Conservation (phyloP, 2,113 vertebrate genomes). For the Psettodes erumei region DNA sequence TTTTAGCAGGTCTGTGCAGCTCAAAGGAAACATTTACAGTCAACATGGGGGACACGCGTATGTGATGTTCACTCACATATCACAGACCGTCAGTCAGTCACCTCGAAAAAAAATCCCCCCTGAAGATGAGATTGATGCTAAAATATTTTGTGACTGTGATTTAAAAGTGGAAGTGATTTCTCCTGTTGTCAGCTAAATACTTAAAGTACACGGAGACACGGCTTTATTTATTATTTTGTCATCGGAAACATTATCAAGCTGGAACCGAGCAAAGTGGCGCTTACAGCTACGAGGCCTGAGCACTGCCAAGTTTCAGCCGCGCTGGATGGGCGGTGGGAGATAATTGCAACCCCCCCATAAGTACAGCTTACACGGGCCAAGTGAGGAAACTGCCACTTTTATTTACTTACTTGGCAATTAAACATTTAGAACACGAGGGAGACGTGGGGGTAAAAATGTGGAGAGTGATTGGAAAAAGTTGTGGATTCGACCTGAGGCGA, state of each 20-base stretch:
- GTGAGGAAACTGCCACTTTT: slow-evolving; percentile 47
- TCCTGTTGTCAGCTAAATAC: not conserved
- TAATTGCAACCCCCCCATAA: slow-evolving; percentile 27
- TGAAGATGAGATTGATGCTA: too few species aligned
- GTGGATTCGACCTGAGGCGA: not conserved
- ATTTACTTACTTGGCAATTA: slow-evolving; percentile 26
- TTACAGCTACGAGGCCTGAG: not conserved
- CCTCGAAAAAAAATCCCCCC: too few species aligned
- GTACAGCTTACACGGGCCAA: slow-evolving; percentile 33
- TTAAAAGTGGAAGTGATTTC: not conserved
- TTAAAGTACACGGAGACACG: too few species aligned
- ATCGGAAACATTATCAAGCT: not conserved
- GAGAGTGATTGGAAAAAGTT: not conserved
- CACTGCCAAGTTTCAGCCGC: slow-evolving; percentile 23
- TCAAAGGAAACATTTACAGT: too few species aligned
- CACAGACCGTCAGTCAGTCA: too few species aligned
- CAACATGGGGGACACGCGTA: not conserved
- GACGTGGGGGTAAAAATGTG: slow-evolving; percentile 12
- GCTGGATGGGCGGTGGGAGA: slow-evolving; percentile 16
- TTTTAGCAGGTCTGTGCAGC: too few species aligned
- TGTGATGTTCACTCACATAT: too few species aligned
- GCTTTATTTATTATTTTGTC: too few species aligned
- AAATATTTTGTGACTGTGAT: too few species aligned
- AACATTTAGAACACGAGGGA: not conserved
- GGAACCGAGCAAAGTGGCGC: not conserved